phyloP scores from a whole-genome alignment of 2,797 vertebrate species.

The Sebastes hubbsi region DNA sequence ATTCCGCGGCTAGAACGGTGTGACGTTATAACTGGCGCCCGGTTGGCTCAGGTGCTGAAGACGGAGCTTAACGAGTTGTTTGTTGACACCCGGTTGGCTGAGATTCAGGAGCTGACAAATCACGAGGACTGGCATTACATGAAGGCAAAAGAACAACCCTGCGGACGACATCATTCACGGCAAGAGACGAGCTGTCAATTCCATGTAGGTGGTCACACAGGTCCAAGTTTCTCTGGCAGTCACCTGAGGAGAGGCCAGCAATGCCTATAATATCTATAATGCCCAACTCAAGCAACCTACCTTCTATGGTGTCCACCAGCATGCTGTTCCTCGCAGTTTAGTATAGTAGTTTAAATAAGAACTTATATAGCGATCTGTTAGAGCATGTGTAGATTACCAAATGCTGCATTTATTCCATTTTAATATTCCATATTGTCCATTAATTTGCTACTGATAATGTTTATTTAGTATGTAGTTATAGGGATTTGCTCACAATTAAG shows the following conservation, averaged over 20 bases:
- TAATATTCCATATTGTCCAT: background rate
- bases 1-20: background rate
- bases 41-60: background rate
- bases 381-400: background rate
- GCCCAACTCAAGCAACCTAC: background rate
- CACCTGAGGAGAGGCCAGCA: background rate
- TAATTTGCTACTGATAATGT: background rate
- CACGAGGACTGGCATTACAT: background rate
- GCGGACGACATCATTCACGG: background rate
- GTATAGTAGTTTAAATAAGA: background rate
- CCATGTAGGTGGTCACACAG: background rate
- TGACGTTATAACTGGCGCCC: background rate
- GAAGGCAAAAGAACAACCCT: background rate
- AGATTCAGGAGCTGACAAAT: background rate
- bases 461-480: background rate
- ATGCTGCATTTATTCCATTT: background rate
- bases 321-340: background rate
- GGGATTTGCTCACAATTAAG: background rate
- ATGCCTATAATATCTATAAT: background rate
- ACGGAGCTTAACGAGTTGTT: background rate
- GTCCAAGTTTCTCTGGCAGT: background rate
- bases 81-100: background rate
- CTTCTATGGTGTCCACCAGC: background rate
- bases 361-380: background rate
- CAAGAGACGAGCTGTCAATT: background rate